Evolutionary conservation across 1,140 invertebrate genomes (phyloP).

Genomic region (Aphidius gifuensis): DNA sequence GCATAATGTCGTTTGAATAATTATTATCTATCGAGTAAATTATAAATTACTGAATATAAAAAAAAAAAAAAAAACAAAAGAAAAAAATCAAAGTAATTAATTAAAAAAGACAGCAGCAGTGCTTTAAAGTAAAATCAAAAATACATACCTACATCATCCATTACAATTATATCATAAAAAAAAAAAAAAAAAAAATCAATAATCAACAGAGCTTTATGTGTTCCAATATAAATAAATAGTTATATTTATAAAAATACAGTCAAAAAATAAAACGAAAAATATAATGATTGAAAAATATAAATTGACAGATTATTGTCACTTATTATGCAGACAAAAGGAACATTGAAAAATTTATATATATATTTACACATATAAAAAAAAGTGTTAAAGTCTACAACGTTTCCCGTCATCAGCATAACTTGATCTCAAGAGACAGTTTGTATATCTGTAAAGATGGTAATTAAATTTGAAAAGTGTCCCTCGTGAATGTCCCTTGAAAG

Average conservation of each 20-base stretch:
- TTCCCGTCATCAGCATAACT: background rate
- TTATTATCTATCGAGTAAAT: background rate
- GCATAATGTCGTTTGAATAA: constrained; percentile 44
- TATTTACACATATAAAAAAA: constrained; percentile 25
- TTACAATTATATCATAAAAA: background rate
- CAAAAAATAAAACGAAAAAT: background rate
- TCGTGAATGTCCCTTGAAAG: background rate
- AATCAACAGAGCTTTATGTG: constrained; percentile 30
- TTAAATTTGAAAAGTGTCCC: constrained; percentile 14
- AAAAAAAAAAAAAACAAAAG: constrained; percentile 2
- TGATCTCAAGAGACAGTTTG: background rate
- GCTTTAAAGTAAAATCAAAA: constrained; percentile 3
- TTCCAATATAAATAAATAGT: constrained; percentile 18
- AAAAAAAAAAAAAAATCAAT: constrained; percentile 23
- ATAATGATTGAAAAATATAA: constrained; percentile 1
- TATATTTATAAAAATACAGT: no score
- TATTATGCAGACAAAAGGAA: constrained; percentile 38
- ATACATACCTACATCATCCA: background rate
- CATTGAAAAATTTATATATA: constrained; percentile 26
- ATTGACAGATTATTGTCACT: constrained; percentile 43
- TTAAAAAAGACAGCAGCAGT: constrained; percentile 1
- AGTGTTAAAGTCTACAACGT: constrained; percentile 9
- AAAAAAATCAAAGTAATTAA: constrained; percentile 5
- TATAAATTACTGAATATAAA: background rate
- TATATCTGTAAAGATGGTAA: constrained; percentile 1